These are phyloP conservation scores for Gallinago nigripennis DNA, from an alignment of 2,797 vertebrate species.

Conservation along the genomic window DNA sequence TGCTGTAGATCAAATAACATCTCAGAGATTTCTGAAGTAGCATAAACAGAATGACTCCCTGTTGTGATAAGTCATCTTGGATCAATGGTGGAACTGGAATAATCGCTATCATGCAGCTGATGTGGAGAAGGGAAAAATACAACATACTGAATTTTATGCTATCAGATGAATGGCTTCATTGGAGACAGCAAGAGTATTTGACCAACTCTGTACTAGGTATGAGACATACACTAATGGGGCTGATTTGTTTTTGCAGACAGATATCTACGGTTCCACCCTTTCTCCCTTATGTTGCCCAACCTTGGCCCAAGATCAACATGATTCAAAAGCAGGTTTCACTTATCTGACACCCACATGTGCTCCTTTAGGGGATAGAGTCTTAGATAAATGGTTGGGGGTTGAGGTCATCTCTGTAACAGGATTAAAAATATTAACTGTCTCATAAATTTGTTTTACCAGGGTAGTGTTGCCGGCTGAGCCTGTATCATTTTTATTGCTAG, in stretches of 20 bases:
- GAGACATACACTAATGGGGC: not conserved
- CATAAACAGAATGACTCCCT: slow-evolving; percentile 22
- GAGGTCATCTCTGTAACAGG: slow-evolving; percentile 62
- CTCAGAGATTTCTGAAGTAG: slow-evolving; percentile 12
- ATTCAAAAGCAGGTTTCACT: slow-evolving; percentile 48
- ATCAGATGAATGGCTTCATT: not conserved
- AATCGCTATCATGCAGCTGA: slow-evolving; percentile 16
- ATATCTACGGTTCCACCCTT: not conserved
- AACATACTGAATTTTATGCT: not conserved
- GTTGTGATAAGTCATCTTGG: slow-evolving; percentile 50
- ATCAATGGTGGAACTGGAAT: slow-evolving; percentile 39
- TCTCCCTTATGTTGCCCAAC: slow-evolving; percentile 15
- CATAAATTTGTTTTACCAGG: slow-evolving; percentile 62
- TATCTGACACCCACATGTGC: slow-evolving; percentile 27
- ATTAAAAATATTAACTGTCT: slow-evolving; percentile 68
- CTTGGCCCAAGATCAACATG: slow-evolving; percentile 16
- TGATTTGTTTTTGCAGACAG: slow-evolving; percentile 23
- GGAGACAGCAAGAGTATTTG: not conserved
- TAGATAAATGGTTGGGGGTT: slow-evolving; percentile 48
- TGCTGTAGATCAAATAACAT: slow-evolving; percentile 43
- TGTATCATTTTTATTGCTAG: slow-evolving; percentile 62
- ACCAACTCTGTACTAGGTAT: not conserved
- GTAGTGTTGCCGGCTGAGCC: slow-evolving; percentile 25
- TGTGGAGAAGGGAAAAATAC: slow-evolving; percentile 13
- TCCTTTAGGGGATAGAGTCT: slow-evolving; percentile 27